Percentiles rank a stretch among this genome's conserved stretches.
Conservation (phyloP, 30 jellyfish, hydroid and myxozoan species). For the Pseudorhiza aurosa region DNA sequence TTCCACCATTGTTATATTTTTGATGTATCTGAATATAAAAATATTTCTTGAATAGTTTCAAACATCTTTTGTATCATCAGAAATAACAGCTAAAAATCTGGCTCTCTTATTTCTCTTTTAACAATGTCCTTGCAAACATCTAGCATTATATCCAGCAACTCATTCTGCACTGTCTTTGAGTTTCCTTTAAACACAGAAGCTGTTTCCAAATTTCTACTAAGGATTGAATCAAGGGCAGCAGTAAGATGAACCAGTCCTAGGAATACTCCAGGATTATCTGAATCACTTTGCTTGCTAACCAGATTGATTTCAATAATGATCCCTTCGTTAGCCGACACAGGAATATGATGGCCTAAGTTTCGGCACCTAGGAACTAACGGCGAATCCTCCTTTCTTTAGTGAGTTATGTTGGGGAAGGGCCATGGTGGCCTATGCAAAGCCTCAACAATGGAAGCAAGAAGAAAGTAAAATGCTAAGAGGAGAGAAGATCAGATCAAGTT, state of each 20-base stretch:
- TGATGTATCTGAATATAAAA: constrained; percentile 42
- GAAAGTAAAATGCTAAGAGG: too few species aligned
- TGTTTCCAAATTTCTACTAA: constrained; percentile 27
- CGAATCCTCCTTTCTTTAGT: too few species aligned
- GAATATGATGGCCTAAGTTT: too few species aligned
- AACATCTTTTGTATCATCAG: constrained; percentile 74
- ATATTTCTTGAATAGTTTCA: constrained; percentile 42
- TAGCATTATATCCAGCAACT: constrained; percentile 57
- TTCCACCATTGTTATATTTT: constrained; percentile 11
- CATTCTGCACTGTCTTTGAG: constrained; percentile 55
- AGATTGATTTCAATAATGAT: too few species aligned
- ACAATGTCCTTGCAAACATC: neutral
- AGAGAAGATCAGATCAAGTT: too few species aligned
- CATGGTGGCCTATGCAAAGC: too few species aligned
- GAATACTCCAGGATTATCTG: constrained; percentile 69
- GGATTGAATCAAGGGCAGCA: constrained; percentile 39
- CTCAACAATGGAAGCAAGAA: too few species aligned
- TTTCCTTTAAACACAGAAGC: constrained; percentile 56
- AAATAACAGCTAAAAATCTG: constrained; percentile 46
- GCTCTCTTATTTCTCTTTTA: constrained; percentile 24
- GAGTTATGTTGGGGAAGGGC: too few species aligned
- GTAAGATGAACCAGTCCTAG: constrained; percentile 41
- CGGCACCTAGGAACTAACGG: too few species aligned
- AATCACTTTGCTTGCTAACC: too few species aligned
- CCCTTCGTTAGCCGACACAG: too few species aligned